Evolutionary conservation across 2,888 invertebrate species (phyloP).

Genomic region (Eulithis prunata): DNA sequence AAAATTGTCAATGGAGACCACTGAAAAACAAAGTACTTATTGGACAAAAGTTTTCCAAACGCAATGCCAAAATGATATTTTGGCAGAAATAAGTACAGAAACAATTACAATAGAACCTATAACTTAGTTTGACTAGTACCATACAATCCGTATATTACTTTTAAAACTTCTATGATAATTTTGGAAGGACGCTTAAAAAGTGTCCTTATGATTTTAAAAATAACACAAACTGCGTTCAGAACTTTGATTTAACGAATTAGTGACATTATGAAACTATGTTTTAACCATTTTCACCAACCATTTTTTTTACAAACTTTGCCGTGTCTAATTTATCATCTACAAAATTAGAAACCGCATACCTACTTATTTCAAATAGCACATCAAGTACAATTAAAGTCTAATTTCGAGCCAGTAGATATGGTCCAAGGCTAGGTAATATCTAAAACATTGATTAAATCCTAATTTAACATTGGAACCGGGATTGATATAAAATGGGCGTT

Average conservation of each 20-base stretch:
- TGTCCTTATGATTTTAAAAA: background rate
- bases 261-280: too few relatives aligned
- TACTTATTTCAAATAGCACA: conserved; percentile 1
- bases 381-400: background rate
- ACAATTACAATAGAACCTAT: background rate
- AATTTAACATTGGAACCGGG: background rate
- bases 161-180: background rate
- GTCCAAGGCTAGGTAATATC: background rate
- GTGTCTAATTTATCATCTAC: background rate
- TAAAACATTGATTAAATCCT: background rate
- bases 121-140: conserved; percentile 3
- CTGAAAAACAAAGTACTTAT: too few relatives aligned
- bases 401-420: background rate
- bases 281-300: background rate
- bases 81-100: background rate
- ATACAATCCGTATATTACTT: background rate
- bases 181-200: background rate
- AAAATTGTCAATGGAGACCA: too few relatives aligned
- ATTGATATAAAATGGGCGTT: background rate
- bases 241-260: background rate
- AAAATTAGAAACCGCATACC: background rate
- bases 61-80: too few relatives aligned
- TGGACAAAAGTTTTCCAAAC: too few relatives aligned
- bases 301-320: background rate
- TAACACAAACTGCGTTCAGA: background rate